A percentile compares a stretch with the other conserved stretches of the same genome.
phyloP scores from a whole-genome alignment of 2,113 vertebrate genomes.

The Camarhynchus parvulus region DNA sequence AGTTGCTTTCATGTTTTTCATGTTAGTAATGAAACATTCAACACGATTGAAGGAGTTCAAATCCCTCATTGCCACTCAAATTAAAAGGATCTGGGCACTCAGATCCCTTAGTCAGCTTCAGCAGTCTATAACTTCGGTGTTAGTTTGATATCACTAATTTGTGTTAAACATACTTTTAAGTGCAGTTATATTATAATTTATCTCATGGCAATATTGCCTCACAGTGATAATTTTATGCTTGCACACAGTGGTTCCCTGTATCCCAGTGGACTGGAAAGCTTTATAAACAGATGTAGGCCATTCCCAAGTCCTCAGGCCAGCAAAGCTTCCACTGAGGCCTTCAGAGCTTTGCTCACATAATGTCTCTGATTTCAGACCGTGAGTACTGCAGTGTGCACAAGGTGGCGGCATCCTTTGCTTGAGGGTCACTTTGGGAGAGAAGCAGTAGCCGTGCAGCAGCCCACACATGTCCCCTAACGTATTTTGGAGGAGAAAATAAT shows the following conservation, averaged over 20 bases:
- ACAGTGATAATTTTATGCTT: neutral
- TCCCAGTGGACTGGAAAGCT: neutral
- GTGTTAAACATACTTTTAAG: conserved; percentile 10
- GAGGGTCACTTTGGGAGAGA: neutral
- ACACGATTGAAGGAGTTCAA: neutral
- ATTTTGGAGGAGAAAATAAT: neutral
- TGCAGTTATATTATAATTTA: neutral
- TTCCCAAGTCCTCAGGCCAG: neutral
- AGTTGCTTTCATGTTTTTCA: neutral
- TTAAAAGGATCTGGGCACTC: neutral
- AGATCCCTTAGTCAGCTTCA: neutral
- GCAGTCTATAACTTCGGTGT: neutral
- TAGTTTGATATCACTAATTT: neutral
- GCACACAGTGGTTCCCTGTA: neutral
- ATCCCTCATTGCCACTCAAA: neutral
- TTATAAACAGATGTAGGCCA: conserved; percentile 2
- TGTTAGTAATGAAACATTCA: neutral
- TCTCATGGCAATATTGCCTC: neutral
- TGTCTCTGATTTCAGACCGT: neutral
- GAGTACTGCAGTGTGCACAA: neutral
- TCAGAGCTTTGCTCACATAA: neutral
- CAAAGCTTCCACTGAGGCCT: neutral
- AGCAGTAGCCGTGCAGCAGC: neutral
- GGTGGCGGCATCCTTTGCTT: neutral
- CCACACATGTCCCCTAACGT: neutral